These are phyloP conservation scores for human DNA, from an alignment of 2,113 vertebrate species.

Conservation along the genomic window GRCh38 chr3:105883501-105884000, in stretches of 20 bases:
- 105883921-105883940: neutral
- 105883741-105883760: neutral
- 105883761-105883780: neutral
- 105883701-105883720: neutral
- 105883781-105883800: neutral
- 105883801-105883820: neutral
- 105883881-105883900: neutral
- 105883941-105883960: neutral
- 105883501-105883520: neutral
- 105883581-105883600: neutral
- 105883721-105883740: neutral
- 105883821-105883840: neutral
- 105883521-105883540: neutral
- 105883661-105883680: slow-evolving; percentile 10
- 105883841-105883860: neutral
- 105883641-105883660: neutral
- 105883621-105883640: neutral
- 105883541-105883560: neutral
- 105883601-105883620: neutral
- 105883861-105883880: neutral
- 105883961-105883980: neutral
- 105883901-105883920: neutral
- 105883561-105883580: neutral
- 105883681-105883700: neutral
- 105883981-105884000: neutral